Evolutionary conservation across 2,888 invertebrate genomes (phyloP).

Genomic region (Alloscopus bannaensis): DNA sequence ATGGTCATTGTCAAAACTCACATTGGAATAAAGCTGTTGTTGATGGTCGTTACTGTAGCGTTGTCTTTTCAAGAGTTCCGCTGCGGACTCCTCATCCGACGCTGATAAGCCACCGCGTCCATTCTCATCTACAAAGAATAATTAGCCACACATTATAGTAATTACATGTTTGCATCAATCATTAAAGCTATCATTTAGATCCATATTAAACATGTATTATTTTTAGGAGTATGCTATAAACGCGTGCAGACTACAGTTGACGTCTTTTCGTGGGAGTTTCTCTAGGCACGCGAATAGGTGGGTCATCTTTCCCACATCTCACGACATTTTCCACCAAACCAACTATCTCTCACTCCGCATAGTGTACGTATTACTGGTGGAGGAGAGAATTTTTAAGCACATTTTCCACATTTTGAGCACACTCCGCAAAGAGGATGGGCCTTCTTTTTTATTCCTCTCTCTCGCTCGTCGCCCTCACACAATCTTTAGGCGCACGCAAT

Average conservation of each 20-base stretch:
- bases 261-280: neutral
- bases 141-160: no score
- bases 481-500: no score
- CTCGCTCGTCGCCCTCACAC: no score
- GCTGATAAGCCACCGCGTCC: slow-evolving; percentile 80
- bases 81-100: slow-evolving; percentile 74
- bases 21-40: slow-evolving; percentile 84
- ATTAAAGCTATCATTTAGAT: no score
- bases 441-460: neutral
- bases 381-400: neutral
- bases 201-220: no score
- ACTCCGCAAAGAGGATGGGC: slow-evolving; percentile 5
- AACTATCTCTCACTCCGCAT: no score
- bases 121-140: slow-evolving; percentile 83
- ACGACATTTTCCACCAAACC: no score
- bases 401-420: slow-evolving; percentile 11
- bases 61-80: slow-evolving; percentile 92
- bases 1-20: slow-evolving; percentile 66
- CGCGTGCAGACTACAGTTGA: no score
- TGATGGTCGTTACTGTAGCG: slow-evolving; percentile 86
- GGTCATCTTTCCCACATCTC: no score
- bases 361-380: no score
- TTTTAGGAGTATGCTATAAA: no score
- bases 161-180: no score
- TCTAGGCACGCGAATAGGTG: neutral